Conservation (phyloP, 2,113 vertebrate species). For the Rhabdomys dilectus region DNA sequence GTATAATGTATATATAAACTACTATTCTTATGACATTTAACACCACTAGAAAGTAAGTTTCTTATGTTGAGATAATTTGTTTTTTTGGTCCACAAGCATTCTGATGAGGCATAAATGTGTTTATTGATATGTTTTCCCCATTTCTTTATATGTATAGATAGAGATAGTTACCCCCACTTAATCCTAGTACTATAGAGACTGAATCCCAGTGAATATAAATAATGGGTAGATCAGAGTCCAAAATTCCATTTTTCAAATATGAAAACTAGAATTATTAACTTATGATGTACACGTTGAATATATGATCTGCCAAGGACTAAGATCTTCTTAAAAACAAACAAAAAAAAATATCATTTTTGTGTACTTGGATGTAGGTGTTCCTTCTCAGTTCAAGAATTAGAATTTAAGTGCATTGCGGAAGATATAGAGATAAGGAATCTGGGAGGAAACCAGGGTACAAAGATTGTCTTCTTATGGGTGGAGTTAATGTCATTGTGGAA, state of each 20-base stretch:
- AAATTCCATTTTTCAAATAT: neutral
- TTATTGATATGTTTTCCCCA: neutral
- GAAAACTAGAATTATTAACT: neutral
- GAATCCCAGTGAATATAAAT: neutral
- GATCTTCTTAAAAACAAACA: neutral
- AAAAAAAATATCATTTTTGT: neutral
- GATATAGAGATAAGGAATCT: neutral
- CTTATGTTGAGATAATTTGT: slow-evolving; percentile 46
- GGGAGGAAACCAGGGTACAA: neutral
- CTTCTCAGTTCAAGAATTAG: neutral
- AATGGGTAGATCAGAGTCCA: neutral
- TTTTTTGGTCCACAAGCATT: neutral
- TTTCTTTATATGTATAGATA: neutral
- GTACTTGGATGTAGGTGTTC: neutral
- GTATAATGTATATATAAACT: neutral
- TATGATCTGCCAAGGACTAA: neutral
- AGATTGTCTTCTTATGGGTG: neutral
- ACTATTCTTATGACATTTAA: slow-evolving; percentile 35
- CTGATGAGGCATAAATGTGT: slow-evolving; percentile 13
- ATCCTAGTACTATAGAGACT: neutral
- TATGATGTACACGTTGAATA: neutral
- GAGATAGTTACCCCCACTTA: neutral
- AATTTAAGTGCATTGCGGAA: neutral
- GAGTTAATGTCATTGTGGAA: neutral
- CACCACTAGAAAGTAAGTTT: slow-evolving; percentile 23